phyloP scores from a whole-genome alignment of 1,140 invertebrate genomes.

The Gerris buenoi region DNA sequence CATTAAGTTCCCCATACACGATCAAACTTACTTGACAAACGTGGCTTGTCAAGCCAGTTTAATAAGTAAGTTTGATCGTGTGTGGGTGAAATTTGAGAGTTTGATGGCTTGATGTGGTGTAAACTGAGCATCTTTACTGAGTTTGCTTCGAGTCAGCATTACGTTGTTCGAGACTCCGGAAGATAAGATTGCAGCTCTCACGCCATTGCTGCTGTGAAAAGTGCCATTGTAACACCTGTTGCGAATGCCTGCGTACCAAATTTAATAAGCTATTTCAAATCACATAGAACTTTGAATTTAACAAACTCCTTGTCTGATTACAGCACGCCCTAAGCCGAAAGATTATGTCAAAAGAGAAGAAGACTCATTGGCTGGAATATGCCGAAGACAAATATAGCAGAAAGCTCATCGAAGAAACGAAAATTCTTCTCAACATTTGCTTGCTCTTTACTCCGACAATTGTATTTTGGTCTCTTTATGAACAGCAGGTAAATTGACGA shows the following conservation, averaged over 20 bases:
- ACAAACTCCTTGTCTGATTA: slow-evolving; percentile 28
- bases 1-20: too few species aligned
- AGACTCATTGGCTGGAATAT: slow-evolving; percentile 63
- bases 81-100: too few species aligned
- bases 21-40: too few species aligned
- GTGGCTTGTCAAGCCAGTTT: too few species aligned
- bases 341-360: slow-evolving; percentile 33
- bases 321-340: slow-evolving; percentile 32
- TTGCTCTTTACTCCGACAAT: slow-evolving; percentile 68
- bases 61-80: too few species aligned
- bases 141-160: neutral
- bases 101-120: too few species aligned
- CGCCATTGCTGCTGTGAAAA: too few species aligned
- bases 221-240: neutral
- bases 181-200: neutral
- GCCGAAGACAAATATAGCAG: slow-evolving; percentile 51
- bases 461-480: slow-evolving; percentile 78
- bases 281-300: slow-evolving; percentile 29
- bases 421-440: slow-evolving; percentile 52
- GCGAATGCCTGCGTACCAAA: neutral
- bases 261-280: neutral
- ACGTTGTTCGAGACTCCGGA: neutral
- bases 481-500: slow-evolving; percentile 57
- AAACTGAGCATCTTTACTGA: neutral
- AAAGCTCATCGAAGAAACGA: slow-evolving; percentile 56